Evolutionary conservation across 2,888 invertebrate genomes (phyloP).

Genomic region (Boloria selene): DNA sequence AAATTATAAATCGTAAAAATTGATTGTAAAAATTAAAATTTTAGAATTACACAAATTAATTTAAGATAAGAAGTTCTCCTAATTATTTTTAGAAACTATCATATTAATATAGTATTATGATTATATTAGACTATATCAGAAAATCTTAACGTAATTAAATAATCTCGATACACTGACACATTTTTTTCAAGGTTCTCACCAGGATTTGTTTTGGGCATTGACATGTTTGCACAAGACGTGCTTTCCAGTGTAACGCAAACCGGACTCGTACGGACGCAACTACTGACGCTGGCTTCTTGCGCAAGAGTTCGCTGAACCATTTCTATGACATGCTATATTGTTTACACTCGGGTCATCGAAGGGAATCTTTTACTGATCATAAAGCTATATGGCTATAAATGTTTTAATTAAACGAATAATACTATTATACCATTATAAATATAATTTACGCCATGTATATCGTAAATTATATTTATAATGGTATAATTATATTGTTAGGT

Average conservation of each 20-base stretch:
- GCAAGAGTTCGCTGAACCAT: conserved; percentile 77
- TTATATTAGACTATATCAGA: too few species aligned
- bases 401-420: too few species aligned
- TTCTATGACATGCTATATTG: conserved; percentile 43
- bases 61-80: too few species aligned
- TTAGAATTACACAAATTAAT: too few species aligned
- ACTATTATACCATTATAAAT: too few species aligned
- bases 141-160: conserved; percentile 1
- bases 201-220: conserved; percentile 46
- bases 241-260: conserved; percentile 66
- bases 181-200: conserved; percentile 39
- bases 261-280: conserved; percentile 59
- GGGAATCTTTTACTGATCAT: not conserved
- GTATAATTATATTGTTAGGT: too few species aligned
- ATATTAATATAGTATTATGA: too few species aligned
- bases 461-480: too few species aligned
- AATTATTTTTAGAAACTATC: too few species aligned
- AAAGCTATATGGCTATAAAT: not conserved
- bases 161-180: conserved; percentile 23
- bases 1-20: too few species aligned
- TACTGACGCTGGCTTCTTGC: conserved; percentile 52
- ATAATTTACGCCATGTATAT: too few species aligned
- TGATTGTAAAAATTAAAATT: too few species aligned
- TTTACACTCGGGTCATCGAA: conserved; percentile 12
- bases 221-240: conserved; percentile 69